Base-by-base conservation (phyloP, 1,140 invertebrate genomes). In the Papilio glaucus region DNA sequence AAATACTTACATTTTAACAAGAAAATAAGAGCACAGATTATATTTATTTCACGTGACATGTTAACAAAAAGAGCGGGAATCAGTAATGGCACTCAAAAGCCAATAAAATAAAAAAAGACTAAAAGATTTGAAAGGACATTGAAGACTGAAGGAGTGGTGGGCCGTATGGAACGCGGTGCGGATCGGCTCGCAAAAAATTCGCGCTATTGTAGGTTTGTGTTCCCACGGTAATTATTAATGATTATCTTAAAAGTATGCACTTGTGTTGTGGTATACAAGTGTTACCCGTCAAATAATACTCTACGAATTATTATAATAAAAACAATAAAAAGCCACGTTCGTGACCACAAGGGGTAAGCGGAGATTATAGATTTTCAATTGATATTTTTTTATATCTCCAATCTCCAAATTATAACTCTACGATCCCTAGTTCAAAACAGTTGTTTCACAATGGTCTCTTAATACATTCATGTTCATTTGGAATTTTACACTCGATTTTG, bases 51-150 rank as follows among this genome's bases (percentile, higher is more conserved):
- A 18, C 67, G 42, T 53, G 67, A 69, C 67, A 69, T 69, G 24
- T 69, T 69, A 38, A 29, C 65, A 68, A n/a, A 38, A 69, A 37
- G 13, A 45, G 26, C 67, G 26, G 42, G 41, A 69, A 37, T 33
- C 13, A 7, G 67, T 53, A 69, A 42, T 69, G 67, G 67, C 33
- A 69, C 45, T 69, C 45, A 49, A 69, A 37, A 41, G 33, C 67
- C 67, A 29, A 69, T 69, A 49, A 49, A 69, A 69, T 69, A 69
- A 68, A 57, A 33, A 57, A 69, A 65, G 67, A 69, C 67, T 53
- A 29, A 69, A 69, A 53, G 67, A 69, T 26, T 69, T 69, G 67
- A 69, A 69, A 69, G 67, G 67, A 57, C 67, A 53, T 69, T 69
- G 24, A 69, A 49, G 67, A 69, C 67, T 69, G 67, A 65, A 39